phyloP scores from a whole-genome alignment of 1,140 invertebrate species.

The Leptinotarsa defecta region DNA sequence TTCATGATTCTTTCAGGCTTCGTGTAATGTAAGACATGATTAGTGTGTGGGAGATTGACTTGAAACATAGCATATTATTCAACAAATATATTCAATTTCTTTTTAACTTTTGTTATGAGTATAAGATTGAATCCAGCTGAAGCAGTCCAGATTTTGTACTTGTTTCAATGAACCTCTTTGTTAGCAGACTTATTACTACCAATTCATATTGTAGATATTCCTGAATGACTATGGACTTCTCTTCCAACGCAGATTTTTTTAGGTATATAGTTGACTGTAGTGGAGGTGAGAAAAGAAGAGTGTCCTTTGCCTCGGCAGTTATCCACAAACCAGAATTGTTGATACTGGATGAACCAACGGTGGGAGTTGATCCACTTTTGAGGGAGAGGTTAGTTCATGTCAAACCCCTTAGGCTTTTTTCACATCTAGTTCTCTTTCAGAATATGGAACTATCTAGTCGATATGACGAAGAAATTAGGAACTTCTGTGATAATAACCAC shows the following conservation, averaged over 20 bases:
- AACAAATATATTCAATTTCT: too few species aligned
- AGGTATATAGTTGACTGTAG: constrained; percentile 69
- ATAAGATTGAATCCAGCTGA: too few species aligned
- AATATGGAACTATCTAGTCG: constrained; percentile 89
- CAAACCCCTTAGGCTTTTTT: background rate
- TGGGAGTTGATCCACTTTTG: constrained; percentile 88
- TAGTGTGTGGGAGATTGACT: too few species aligned
- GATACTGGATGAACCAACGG: constrained; percentile 91
- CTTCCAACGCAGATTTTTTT: background rate
- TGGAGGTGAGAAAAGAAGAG: constrained; percentile 86
- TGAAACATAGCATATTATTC: too few species aligned
- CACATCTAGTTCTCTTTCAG: constrained; percentile 41
- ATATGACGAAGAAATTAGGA: constrained; percentile 70
- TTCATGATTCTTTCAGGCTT: too few species aligned
- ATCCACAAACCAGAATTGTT: constrained; percentile 86
- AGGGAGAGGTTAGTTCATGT: constrained; percentile 64
- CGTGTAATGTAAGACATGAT: too few species aligned
- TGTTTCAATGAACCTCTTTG: too few species aligned
- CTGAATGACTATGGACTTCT: background rate
- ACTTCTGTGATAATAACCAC: constrained; percentile 88
- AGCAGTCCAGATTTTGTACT: too few species aligned
- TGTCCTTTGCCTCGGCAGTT: constrained; percentile 85
- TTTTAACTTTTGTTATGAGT: too few species aligned
- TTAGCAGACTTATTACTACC: too few species aligned
- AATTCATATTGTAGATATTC: too few species aligned